Percentiles rank a stretch among this genome's conserved stretches.
These are phyloP conservation scores for Himalopsyche phryganea DNA, from an alignment of 1,140 invertebrate species.

Conservation along the genomic window DNA sequence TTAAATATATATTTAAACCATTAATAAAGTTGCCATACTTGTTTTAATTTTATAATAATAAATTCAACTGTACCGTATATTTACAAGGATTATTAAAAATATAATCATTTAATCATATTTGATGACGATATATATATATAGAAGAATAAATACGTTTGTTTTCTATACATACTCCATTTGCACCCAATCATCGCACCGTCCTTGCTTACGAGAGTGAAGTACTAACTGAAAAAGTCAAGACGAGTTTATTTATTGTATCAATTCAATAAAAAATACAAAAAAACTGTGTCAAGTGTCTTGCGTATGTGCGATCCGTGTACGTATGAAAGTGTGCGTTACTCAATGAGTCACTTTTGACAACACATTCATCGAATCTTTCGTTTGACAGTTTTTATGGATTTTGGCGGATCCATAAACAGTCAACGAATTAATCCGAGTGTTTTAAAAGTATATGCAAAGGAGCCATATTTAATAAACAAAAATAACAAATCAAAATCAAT, in stretches of 20 bases:
- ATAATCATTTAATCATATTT: neutral
- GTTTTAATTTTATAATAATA: neutral
- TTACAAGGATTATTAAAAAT: neutral
- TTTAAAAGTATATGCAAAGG: conserved; percentile 2
- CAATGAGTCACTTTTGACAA: too few relatives aligned
- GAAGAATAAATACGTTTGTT: neutral
- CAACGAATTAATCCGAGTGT: conserved; percentile 6
- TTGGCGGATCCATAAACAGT: conserved; percentile 28
- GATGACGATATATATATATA: neutral
- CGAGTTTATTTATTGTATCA: neutral
- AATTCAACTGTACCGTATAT: conserved; percentile 1
- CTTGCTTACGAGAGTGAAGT: conserved; percentile 1
- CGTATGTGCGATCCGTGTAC: too few relatives aligned
- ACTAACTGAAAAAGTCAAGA: conserved; percentile 12
- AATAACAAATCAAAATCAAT: neutral
- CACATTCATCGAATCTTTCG: too few relatives aligned
- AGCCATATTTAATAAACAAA: too few relatives aligned
- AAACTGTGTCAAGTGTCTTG: conserved; percentile 15
- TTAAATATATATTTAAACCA: conserved; percentile 3
- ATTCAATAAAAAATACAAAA: conserved; percentile 5
- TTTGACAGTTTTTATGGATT: conserved; percentile 12
- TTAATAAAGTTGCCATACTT: conserved; percentile 31
- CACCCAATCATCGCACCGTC: conserved; percentile 3
- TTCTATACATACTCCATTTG: conserved; percentile 5
- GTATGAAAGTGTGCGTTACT: too few relatives aligned